Evolutionary conservation across 2,113 vertebrate species (phyloP).

Genomic region (Leucoraja erinaceus): DNA sequence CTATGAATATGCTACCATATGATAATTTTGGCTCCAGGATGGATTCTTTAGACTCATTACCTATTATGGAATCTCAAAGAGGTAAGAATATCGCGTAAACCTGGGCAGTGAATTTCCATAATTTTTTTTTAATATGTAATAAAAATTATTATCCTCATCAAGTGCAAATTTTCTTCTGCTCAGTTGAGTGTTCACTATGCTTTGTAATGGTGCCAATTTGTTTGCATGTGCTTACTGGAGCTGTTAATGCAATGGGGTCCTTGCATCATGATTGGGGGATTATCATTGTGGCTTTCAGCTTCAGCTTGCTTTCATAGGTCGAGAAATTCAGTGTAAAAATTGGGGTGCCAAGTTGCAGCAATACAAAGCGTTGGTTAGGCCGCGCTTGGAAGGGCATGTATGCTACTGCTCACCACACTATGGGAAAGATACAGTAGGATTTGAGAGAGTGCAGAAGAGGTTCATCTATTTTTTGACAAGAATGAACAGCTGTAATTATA

Average conservation of each 20-base stretch:
- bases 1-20: conserved; percentile 53
- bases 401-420: too few relatives aligned
- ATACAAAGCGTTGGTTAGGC: too few relatives aligned
- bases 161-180: background rate
- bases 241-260: background rate
- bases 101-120: background rate
- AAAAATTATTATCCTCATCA: background rate
- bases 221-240: background rate
- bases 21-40: conserved; percentile 64
- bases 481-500: too few relatives aligned
- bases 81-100: conserved; percentile 56
- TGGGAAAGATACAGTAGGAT: too few relatives aligned
- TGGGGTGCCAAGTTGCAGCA: too few relatives aligned
- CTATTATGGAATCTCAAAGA: conserved; percentile 71
- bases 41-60: conserved; percentile 72
- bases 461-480: too few relatives aligned
- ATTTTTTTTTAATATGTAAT: background rate
- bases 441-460: too few relatives aligned
- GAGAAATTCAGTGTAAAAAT: too few relatives aligned
- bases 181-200: background rate
- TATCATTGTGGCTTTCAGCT: background rate
- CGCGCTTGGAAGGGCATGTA: too few relatives aligned
- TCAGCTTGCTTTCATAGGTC: too few relatives aligned
- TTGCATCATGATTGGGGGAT: background rate
- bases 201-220: background rate